Conservation (phyloP, 2,113 vertebrate species). For the Callithrix jacchus region DNA sequence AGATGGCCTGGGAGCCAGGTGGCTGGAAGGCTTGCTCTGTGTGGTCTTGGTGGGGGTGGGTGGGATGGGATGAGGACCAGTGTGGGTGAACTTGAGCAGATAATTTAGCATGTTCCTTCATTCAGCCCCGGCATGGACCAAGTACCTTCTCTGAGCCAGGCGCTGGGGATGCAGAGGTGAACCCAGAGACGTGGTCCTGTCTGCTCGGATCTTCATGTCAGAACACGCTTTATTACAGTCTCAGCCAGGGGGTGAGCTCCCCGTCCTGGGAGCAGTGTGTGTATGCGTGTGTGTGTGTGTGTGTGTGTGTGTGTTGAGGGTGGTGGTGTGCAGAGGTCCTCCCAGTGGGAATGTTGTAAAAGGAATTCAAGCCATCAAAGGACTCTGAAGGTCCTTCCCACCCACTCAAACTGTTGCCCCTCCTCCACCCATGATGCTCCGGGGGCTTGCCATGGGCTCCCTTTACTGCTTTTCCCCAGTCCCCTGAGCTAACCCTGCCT, state of each 20-base stretch:
- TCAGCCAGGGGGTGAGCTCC: not conserved
- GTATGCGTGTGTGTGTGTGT: not conserved
- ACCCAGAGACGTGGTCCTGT: fast-evolving
- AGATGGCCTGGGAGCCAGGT: not conserved
- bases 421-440: fast-evolving
- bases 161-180: not conserved
- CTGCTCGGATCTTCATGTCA: not conserved
- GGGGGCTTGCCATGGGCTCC: not conserved
- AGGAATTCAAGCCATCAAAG: not conserved
- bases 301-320: not conserved
- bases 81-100: fast-evolving
- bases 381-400: not conserved
- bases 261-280: not conserved
- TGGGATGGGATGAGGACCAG: not conserved
- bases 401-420: not conserved
- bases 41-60: not conserved
- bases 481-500: not conserved
- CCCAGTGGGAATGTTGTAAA: not conserved
- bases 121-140: not conserved
- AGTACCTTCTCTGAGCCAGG: not conserved
- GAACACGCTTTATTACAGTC: not conserved
- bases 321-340: not conserved
- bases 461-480: too few species aligned
- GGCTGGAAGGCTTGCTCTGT: not conserved
- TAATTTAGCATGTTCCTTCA: not conserved